A percentile compares a stretch with the other conserved stretches of the same genome.
These are phyloP conservation scores for Cheilosia grossa DNA, from an alignment of 2,888 invertebrate species.

Conservation along the genomic window DNA sequence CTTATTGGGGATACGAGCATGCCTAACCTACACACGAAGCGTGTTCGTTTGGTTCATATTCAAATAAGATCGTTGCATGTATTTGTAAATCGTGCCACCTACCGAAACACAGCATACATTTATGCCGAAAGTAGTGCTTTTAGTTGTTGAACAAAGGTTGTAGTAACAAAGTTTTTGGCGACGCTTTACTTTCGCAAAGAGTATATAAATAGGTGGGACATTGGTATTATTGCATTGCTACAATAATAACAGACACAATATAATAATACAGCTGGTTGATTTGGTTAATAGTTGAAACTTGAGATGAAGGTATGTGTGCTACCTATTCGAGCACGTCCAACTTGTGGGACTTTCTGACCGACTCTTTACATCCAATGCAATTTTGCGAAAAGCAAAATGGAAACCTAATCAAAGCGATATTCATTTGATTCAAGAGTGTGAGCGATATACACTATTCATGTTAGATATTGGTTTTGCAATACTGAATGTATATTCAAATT, in stretches of 20 bases:
- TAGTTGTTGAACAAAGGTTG: conserved; percentile 35
- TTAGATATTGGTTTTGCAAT: too few relatives aligned
- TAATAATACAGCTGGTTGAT: conserved; percentile 11
- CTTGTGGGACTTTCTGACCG: conserved; percentile 17
- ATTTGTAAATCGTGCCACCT: conserved; percentile 2
- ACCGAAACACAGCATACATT: conserved; percentile 2
- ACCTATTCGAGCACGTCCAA: conserved; percentile 23
- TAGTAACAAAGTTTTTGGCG: conserved; percentile 34
- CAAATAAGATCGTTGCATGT: neutral
- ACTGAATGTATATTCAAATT: too few relatives aligned
- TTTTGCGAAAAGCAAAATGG: neutral
- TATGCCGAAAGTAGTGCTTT: conserved; percentile 42
- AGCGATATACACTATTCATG: too few relatives aligned
- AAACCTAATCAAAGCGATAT: neutral
- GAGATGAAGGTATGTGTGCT: conserved; percentile 29
- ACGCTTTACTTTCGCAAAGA: conserved; percentile 36
- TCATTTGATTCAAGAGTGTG: too few relatives aligned
- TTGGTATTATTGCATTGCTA: conserved; percentile 27
- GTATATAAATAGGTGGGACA: conserved; percentile 18
- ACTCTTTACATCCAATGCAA: conserved; percentile 1
- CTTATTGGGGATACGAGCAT: neutral
- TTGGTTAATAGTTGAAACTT: conserved; percentile 41
- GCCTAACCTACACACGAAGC: conserved; percentile 2
- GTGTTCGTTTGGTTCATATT: conserved; percentile 6
- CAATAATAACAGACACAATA: conserved; percentile 16